Evolutionary conservation across 1,140 invertebrate species (phyloP).

Genomic region (Gryon sp.): DNA sequence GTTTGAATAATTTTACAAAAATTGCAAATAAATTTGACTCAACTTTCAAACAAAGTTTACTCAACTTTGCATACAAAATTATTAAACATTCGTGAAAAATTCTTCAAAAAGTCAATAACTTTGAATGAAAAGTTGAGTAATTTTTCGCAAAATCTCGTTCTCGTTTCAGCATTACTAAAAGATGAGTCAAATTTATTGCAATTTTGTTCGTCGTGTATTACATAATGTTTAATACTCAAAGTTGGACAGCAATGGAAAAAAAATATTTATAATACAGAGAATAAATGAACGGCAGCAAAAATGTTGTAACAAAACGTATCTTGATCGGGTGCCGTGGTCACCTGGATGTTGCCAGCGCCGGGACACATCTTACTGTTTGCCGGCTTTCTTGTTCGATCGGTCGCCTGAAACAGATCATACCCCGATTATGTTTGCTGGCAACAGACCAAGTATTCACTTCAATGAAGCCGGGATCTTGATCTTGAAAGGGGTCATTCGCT

Average conservation of each 20-base stretch:
- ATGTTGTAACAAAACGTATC: conserved; percentile 17
- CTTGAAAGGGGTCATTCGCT: conserved; percentile 50
- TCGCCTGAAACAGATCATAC: conserved; percentile 59
- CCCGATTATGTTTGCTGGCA: conserved; percentile 33
- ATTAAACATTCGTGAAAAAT: no score
- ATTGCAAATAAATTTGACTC: no score
- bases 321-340: conserved; percentile 25
- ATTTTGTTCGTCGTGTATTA: conserved; percentile 4
- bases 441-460: conserved; percentile 31
- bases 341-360: not conserved
- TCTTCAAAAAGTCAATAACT: no score
- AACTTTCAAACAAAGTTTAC: no score
- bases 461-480: conserved; percentile 41
- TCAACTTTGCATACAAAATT: no score
- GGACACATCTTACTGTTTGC: conserved; percentile 46
- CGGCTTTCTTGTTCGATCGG: conserved; percentile 59
- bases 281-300: conserved; percentile 19
- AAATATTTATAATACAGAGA: conserved; percentile 57
- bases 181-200: no score
- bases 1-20: no score
- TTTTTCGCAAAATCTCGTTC: no score
- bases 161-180: no score
- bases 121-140: no score
- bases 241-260: conserved; percentile 31
- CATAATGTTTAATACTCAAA: conserved; percentile 40